These are phyloP conservation scores for Spinus olivaceus DNA, from an alignment of 2,797 vertebrate species.

Conservation along the genomic window DNA sequence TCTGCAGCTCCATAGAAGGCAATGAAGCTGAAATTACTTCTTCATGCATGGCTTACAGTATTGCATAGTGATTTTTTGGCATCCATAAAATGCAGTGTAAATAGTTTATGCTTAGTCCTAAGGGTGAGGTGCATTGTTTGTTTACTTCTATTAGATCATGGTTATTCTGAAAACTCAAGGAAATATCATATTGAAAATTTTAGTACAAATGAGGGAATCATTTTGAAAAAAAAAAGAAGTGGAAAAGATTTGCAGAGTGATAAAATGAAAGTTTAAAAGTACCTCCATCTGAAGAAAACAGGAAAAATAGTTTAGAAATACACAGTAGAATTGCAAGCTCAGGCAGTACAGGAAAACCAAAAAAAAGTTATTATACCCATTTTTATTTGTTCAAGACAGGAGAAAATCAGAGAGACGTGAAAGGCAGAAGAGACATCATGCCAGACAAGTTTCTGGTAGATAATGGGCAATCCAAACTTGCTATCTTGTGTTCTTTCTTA, in stretches of 20 bases:
- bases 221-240: neutral
- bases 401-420: neutral
- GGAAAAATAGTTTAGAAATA: neutral
- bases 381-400: neutral
- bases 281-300: neutral
- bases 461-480: neutral
- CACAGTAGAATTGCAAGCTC: neutral
- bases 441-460: neutral
- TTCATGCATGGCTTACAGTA: slow-evolving; percentile 8
- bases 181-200: neutral
- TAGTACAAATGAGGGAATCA: neutral
- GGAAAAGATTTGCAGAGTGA: neutral
- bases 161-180: neutral
- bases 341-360: neutral
- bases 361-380: neutral
- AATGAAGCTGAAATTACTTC: slow-evolving; percentile 18
- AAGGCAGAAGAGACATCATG: neutral
- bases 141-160: neutral
- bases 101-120: neutral
- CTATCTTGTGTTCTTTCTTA: neutral
- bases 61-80: neutral
- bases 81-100: slow-evolving; percentile 24
- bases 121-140: neutral
- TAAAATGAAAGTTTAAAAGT: neutral
- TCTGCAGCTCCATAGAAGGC: slow-evolving; percentile 8